These are phyloP conservation scores for Lethenteron camtschaticum DNA, from an alignment of 2,113 vertebrate genomes.

Conservation along the genomic window DNA sequence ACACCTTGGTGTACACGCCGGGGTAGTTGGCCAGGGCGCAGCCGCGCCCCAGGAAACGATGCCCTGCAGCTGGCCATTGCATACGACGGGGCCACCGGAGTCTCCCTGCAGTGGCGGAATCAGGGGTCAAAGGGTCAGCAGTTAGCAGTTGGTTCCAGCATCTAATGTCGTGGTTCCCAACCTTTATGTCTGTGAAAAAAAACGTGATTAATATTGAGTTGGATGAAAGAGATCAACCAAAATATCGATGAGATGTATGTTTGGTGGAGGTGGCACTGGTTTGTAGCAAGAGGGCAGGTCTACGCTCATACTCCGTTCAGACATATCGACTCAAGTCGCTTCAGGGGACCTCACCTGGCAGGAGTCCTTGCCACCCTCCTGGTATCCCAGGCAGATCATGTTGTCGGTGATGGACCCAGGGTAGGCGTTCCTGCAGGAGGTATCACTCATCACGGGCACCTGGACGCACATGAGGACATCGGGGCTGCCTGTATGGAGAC, in stretches of 20 bases:
- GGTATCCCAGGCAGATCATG: constrained; percentile 57
- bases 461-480: constrained; percentile 8
- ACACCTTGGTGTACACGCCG: constrained; percentile 38
- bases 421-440: constrained; percentile 26
- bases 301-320: too few relatives aligned
- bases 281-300: too few relatives aligned
- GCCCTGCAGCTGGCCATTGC: constrained; percentile 24
- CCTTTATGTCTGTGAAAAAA: too few relatives aligned
- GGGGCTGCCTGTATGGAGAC: too few relatives aligned
- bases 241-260: too few relatives aligned
- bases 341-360: constrained; percentile 40
- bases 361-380: constrained; percentile 64
- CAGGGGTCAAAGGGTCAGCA: too few relatives aligned
- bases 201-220: too few relatives aligned
- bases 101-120: constrained; percentile 22
- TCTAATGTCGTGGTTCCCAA: too few relatives aligned
- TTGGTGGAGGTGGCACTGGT: too few relatives aligned
- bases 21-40: constrained; percentile 23
- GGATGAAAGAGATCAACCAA: too few relatives aligned
- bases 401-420: constrained; percentile 40
- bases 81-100: constrained; percentile 38
- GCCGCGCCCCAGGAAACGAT: constrained; percentile 36
- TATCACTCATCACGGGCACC: constrained; percentile 33
- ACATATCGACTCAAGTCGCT: too few relatives aligned
- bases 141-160: too few relatives aligned